A percentile compares a stretch with the other conserved stretches of the same genome.
phyloP scores from a whole-genome alignment of 2,797 vertebrate species.

The Aldrovandia affinis region DNA sequence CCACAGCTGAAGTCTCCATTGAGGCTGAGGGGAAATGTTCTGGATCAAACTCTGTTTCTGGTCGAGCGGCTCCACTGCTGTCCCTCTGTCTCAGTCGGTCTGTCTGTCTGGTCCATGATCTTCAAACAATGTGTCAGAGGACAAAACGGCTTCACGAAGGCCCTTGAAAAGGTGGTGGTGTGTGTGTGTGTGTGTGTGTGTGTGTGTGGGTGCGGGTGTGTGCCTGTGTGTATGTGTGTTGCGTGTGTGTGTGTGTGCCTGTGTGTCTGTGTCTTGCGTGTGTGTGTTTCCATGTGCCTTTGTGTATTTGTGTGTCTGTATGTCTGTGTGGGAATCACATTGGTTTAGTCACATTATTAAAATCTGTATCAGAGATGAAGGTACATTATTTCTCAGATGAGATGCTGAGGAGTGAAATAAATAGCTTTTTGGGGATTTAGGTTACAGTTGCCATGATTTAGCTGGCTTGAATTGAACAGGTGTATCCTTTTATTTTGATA shows the following conservation, averaged over 20 bases:
- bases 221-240: constrained; percentile 17
- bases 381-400: constrained; percentile 16
- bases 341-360: constrained; percentile 7
- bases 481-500: neutral
- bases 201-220: neutral
- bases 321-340: neutral
- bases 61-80: too few species aligned
- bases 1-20: too few species aligned
- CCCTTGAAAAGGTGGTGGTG: neutral
- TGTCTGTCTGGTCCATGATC: too few species aligned
- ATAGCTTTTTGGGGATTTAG: constrained; percentile 34
- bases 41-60: too few species aligned
- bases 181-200: constrained; percentile 1
- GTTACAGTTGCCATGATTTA: constrained; percentile 22
- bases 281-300: neutral
- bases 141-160: neutral
- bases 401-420: constrained; percentile 26
- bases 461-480: constrained; percentile 18
- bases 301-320: too few species aligned
- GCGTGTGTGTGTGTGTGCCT: neutral
- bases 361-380: constrained; percentile 12
- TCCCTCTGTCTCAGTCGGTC: too few species aligned
- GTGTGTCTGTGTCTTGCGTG: constrained; percentile 24
- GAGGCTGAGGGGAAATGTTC: too few species aligned
- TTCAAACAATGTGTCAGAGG: too few species aligned